Evolutionary conservation across 2,797 vertebrate species (phyloP).

Genomic region (Halcyon smyrnensis): DNA sequence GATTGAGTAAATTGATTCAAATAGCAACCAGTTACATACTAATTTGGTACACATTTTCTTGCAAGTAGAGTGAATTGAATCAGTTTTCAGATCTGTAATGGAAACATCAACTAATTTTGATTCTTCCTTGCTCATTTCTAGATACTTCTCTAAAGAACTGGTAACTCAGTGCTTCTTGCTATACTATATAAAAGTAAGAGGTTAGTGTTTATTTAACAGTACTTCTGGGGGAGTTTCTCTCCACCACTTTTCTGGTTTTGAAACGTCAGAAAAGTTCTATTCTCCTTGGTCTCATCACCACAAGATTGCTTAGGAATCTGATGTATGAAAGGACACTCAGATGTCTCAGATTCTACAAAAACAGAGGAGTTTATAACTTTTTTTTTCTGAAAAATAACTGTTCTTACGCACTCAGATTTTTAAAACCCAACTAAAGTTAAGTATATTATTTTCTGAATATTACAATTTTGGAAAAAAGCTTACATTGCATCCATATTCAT

Average conservation of each 20-base stretch:
- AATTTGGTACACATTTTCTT: conserved; percentile 21
- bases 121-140: background rate
- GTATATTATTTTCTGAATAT: background rate
- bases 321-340: background rate
- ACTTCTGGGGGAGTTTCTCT: background rate
- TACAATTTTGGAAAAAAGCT: background rate
- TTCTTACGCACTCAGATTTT: background rate
- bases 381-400: background rate
- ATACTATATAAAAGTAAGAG: background rate
- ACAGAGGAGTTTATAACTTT: background rate
- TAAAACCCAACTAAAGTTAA: background rate
- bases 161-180: background rate
- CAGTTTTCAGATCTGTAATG: background rate
- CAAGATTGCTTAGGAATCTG: background rate
- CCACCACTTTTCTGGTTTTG: rapidly evolving
- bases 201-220: background rate
- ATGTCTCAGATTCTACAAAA: background rate
- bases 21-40: conserved; percentile 23
- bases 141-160: background rate
- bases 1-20: conserved; percentile 65
- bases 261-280: background rate
- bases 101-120: background rate
- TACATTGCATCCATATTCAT: background rate
- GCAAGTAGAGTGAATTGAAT: background rate
- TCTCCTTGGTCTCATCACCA: rapidly evolving